Evolutionary conservation across 2,113 vertebrate species (phyloP), one percentile per base, ranked within the genome.

Genomic region (Chloropsis hardwickii): DNA sequence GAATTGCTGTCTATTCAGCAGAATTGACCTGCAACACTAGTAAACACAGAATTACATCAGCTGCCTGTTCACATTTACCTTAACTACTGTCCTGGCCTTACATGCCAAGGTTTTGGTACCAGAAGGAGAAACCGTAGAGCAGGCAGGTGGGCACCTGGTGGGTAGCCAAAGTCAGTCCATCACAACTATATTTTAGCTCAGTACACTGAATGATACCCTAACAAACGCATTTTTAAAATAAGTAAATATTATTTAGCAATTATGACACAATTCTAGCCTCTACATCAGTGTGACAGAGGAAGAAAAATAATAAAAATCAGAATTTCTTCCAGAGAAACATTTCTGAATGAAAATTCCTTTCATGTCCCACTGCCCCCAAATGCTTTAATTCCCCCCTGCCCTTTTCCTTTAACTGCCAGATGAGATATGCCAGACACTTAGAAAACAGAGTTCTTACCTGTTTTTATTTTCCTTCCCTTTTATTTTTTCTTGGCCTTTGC

Each of bases 401-500:
- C 21, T 62, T 11, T 16, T 62, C 10, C n/a, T 42, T 81, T 64
- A 67, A 87, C 5, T 80, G n/a, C 9, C 31, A 72, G 20, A 33
- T 11, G 11, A 79, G 11, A 50, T 31, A 72, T 4, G 12, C 14
- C 33, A 58, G 61, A n/a, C 10, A 37, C 47, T 61, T 51, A 60
- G 14, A 66, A 56, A 92, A 45, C 14, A 69, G 6, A 66, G 19
- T 27, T 64, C 97, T 98, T 96, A 99, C 99, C 99, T 98, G 97
- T 97, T 98, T 96, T 98, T 99, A 71, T 98, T 99, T 84, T 99
- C 99, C 84, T 99, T 99, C 48, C 98, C 98, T 97, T 98, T 99
- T 56, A 98, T 94, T 94, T 99, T 98, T 81, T 99, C 99, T 82
- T 99, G 98, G 62, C 98, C 97, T 98, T 98, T 99, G 86, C 98